Evolutionary conservation across 2,797 vertebrate species (phyloP), one percentile per base, ranked within the genome.

Genomic region (Buceros bicornis): DNA sequence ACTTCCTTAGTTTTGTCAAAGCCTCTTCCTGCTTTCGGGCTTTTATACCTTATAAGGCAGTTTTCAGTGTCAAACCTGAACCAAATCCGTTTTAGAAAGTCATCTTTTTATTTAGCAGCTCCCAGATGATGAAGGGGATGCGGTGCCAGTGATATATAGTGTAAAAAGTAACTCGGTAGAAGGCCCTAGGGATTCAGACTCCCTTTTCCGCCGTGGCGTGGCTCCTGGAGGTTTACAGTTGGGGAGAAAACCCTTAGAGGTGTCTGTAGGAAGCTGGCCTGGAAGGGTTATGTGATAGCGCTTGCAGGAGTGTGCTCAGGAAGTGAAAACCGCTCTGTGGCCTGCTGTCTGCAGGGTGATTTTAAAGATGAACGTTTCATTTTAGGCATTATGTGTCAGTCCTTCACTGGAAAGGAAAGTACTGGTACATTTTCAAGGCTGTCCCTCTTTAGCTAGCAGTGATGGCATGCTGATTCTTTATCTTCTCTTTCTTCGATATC

Each of bases 41-140:
- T 98, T 99, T 98, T 98, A 98, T 98, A 98, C 98, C 99, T 98
- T 99, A 99, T 99, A 99, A 99, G 99, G 99, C 98, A 97, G 97
- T 98, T 98, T 99, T 98, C 97, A 56, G 94, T 97, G 96, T 97
- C 97, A 97, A 97, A 97, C 97, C 97, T 97, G 97, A 96, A 93
- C 82, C 96, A 87, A 96, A 95, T 97, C 95, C 92, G 60, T 86
- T 85, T 18, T 82, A 96, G 95, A 97, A 96, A 89, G 77, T 58
- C 45, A 88, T 92, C 69, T 97, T 89, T 95, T 73, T 93, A 66
- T 96, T 91, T 87, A 66, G 87, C 88, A 67, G 81, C 80, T 90
- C 42, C 65, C 87, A 8, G 85, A 15, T 69, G 53, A 76, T 28
- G 78, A 31, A 40, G 78, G 50, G 95, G 17, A 37, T 5, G 56